Base-by-base conservation (phyloP, 1,140 invertebrate species). In the Drosophila biarmipes region DNA sequence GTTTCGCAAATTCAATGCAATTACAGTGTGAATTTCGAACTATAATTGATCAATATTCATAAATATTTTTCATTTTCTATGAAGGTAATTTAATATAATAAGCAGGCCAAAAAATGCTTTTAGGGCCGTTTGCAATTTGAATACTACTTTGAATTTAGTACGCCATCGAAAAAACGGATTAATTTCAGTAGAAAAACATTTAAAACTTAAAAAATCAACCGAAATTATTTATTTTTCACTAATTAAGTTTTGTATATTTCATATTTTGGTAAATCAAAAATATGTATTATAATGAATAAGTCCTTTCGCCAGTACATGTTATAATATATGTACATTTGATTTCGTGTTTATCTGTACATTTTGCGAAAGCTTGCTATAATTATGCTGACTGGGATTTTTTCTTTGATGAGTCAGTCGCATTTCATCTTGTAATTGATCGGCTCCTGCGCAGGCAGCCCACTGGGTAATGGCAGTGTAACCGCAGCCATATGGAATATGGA, bases 371-470 rank as follows among this genome's bases (percentile, higher is more conserved):
- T 19, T 6, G 6, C 2, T 10, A 40, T 12, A 57, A n/a, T 27
- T 21, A 56, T 29, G 24, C 45, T 21, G 27, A 31, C 27, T 11
- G 15, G 7, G 24, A 19, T 12, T 17, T 55, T 51, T 57, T 51
- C 48, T 40, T 61, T 61, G 55, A 61, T 38, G 57, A 61, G 24
- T 40, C 52, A 45, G 48, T 53, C 56, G 37, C 35, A 37, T 75
- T 76, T 76, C 35, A 72, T 78, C 78, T 78, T 40, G 49, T 78
- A 78, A 78, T 72, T 72, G 68, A 72, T 78, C 61, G 58, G 17
- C 43, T 29, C 21, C 15, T 42, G 46, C 48, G 54, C 61, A 61
- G 49, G 51, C 51, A 43, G 35, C 48, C 67, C 66, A 27, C 37
- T 48, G 45, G 64, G 37, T 56, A 64, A 72, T 58, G 34, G 53